A percentile compares a stretch with the other conserved stretches of the same genome.
These are phyloP conservation scores for Melanostigma gelatinosum DNA, from an alignment of 2,113 vertebrate species.

Conservation along the genomic window DNA sequence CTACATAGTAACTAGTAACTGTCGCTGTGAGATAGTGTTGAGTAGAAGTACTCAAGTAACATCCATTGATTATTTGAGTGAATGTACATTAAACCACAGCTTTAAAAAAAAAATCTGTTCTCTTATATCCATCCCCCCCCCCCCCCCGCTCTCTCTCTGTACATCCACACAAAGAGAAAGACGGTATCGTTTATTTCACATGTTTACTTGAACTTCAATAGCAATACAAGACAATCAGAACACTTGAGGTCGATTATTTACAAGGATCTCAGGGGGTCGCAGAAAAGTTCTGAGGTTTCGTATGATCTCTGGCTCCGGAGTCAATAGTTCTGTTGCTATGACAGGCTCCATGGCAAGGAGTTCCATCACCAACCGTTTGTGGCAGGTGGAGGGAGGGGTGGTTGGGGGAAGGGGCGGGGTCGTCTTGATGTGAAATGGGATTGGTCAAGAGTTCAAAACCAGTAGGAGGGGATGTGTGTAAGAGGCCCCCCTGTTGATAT, in stretches of 20 bases:
- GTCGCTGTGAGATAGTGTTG: background rate
- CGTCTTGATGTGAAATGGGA: constrained; percentile 71
- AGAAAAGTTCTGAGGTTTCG: constrained; percentile 79
- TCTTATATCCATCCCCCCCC: background rate
- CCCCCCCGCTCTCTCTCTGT: background rate
- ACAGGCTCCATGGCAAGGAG: constrained; percentile 62
- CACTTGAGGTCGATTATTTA: constrained; percentile 81
- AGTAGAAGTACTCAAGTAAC: background rate
- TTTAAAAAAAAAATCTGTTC: background rate
- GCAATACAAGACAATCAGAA: constrained; percentile 83
- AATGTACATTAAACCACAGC: background rate
- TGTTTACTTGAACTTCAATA: constrained; percentile 83
- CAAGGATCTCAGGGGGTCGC: constrained; percentile 70
- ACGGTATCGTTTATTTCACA: constrained; percentile 72
- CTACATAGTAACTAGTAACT: background rate
- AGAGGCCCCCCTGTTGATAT: constrained; percentile 62
- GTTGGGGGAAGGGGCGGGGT: constrained; percentile 50
- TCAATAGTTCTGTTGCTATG: constrained; percentile 67
- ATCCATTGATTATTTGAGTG: background rate
- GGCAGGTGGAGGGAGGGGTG: constrained; percentile 29
- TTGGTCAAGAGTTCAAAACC: constrained; percentile 76
- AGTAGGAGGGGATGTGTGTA: constrained; percentile 51
- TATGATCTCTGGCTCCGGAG: constrained; percentile 74
- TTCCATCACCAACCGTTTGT: constrained; percentile 65
- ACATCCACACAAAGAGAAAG: constrained; percentile 49